These are phyloP conservation scores for Solenopsis fugax DNA, from an alignment of 1,140 invertebrate species.

Conservation along the genomic window DNA sequence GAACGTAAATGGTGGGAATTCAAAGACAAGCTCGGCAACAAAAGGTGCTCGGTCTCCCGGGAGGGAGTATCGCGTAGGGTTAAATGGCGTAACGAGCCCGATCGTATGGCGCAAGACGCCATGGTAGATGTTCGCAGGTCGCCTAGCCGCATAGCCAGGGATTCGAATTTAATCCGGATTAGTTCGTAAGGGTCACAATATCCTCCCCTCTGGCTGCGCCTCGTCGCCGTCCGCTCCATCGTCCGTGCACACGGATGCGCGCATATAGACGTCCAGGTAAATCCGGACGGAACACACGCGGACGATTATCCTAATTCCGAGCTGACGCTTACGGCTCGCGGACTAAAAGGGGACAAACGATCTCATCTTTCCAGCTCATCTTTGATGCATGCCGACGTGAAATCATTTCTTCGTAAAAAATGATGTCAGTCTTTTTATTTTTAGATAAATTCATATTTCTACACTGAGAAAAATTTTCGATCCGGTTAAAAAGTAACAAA, in stretches of 20 bases:
- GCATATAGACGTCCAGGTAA: conserved; percentile 65
- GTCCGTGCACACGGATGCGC: conserved; percentile 62
- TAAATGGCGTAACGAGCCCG: conserved; percentile 78
- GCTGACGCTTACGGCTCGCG: conserved; percentile 58
- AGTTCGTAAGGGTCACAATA: conserved; percentile 85
- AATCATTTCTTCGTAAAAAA: conserved; percentile 18
- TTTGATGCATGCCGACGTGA: conserved; percentile 40
- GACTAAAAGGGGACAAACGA: conserved; percentile 56
- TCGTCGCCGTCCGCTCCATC: conserved; percentile 65
- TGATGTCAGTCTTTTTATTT: background rate
- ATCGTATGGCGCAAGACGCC: conserved; percentile 77
- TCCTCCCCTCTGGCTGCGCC: conserved; percentile 72
- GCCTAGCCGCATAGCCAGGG: conserved; percentile 81
- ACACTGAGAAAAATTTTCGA: too few relatives aligned
- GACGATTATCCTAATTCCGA: conserved; percentile 71
- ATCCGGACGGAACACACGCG: conserved; percentile 63
- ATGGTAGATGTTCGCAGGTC: conserved; percentile 80
- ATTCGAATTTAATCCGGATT: conserved; percentile 86
- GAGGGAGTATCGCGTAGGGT: conserved; percentile 64
- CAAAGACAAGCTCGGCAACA: conserved; percentile 42
- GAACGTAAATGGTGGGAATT: conserved; percentile 16
- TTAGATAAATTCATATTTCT: background rate
- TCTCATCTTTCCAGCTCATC: conserved; percentile 53
- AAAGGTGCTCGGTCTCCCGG: conserved; percentile 16
- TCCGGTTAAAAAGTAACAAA: too few relatives aligned